Evolutionary conservation across 1,140 invertebrate species (phyloP).

Genomic region (Littorina saxatilis): DNA sequence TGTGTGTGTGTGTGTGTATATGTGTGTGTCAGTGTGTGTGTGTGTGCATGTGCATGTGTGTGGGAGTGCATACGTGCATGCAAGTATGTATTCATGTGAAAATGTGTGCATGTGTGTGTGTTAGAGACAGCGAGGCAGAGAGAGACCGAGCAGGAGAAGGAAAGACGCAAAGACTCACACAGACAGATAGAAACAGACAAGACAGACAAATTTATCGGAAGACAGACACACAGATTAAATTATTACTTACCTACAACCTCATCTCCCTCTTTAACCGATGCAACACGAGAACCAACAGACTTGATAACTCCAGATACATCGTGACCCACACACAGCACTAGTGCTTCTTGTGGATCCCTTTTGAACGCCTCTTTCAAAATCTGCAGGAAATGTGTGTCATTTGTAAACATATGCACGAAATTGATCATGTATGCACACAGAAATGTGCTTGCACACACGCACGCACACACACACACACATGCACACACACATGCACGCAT

Average conservation of each 20-base stretch:
- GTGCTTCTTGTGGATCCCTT: constrained; percentile 55
- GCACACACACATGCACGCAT: no score
- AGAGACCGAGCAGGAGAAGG: background rate
- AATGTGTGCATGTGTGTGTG: no score
- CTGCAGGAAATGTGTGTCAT: background rate
- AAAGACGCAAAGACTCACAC: background rate
- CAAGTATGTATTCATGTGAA: no score
- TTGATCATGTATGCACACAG: no score
- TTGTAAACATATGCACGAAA: no score
- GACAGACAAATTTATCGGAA: background rate
- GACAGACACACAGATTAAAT: no score
- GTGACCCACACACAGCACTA: constrained; percentile 72
- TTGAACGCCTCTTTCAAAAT: constrained; percentile 57
- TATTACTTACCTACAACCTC: constrained; percentile 77
- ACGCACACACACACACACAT: no score
- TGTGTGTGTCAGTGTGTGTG: no score
- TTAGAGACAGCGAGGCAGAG: background rate
- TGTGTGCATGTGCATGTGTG: no score
- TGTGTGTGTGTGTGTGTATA: no score
- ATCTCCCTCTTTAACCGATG: constrained; percentile 74
- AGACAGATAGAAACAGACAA: background rate
- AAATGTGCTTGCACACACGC: no score
- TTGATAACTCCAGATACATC: constrained; percentile 76
- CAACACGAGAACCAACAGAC: constrained; percentile 74
- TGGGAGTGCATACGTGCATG: no score